Evolutionary conservation across 1,140 invertebrate genomes (phyloP), one percentile per base, ranked within the genome.

Genomic region (Lethocerus indicus): DNA sequence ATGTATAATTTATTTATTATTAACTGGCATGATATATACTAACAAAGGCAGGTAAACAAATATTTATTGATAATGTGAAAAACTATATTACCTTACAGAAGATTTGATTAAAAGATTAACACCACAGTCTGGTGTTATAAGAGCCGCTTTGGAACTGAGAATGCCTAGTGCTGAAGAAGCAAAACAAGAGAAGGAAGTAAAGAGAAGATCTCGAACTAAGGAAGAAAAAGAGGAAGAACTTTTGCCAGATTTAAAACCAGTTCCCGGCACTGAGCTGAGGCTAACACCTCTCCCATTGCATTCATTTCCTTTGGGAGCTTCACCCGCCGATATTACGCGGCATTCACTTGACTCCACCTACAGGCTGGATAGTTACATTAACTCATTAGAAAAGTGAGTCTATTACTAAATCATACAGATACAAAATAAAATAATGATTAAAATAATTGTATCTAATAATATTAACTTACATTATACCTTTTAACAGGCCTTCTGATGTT

Each of bases 291-390:
- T 95, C 59, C 84, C 88, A 1, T 67, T 74, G n/a, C 71, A 78
- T 58, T 73, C 72, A 58, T 87, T 82, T 63, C 89, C 87, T 2
- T 71, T 75, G n/a, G 76, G 79, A 23, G 72, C 83, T 0, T 76
- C 74, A 24, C 83, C 90, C 21, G 65, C 76, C 39, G 83, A 95
- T 65, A 82, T 95, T 16, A 91, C 91, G 0, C 73, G 76, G 55
- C 80, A 90, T 65, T 83, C 76, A 51, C 69, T 97, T 50, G 92
- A 97, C 63, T 79, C 80, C 16, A 82, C 81, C 45, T 40, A n/a
- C 7, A 6, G 13, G 20, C 9, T 6, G 39, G 7, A 18, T 40
- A n/a, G 39, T 40, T 40, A 9, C 16, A 20, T 18, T 9, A 20
- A 40, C 39, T 47, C 25, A 7, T 21, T 40, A 36, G 37, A 18